phyloP scores from a whole-genome alignment of 2,113 vertebrate species.

The Rhynchopsitta pachyrhyncha region DNA sequence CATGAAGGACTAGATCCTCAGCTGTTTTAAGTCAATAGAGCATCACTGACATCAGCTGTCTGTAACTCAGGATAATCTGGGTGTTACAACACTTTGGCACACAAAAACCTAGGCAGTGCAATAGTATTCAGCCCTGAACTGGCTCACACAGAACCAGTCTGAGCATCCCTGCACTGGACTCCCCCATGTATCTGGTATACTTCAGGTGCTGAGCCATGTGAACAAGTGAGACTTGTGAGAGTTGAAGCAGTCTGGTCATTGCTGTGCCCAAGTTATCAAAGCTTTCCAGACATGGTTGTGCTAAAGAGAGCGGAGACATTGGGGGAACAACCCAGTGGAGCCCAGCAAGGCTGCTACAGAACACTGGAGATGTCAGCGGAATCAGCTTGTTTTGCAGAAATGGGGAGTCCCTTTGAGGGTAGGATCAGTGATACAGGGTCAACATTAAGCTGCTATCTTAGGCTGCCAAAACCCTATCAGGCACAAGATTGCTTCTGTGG shows the following conservation, averaged over 20 bases:
- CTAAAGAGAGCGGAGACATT: not conserved
- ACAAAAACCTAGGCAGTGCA: not conserved
- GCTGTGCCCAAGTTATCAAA: not conserved
- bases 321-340: not conserved
- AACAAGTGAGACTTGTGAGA: not conserved
- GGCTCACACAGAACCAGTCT: not conserved
- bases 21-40: constrained; percentile 6
- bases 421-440: not conserved
- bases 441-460: not conserved
- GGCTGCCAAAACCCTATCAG: not conserved
- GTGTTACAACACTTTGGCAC: not conserved
- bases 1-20: not conserved
- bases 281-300: not conserved
- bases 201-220: not conserved
- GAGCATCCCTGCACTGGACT: not conserved
- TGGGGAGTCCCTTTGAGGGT: not conserved
- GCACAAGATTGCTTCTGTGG: not conserved
- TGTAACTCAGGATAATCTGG: not conserved
- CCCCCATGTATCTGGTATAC: not conserved
- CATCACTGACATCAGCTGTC: not conserved
- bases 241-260: not conserved
- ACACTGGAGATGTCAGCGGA: not conserved
- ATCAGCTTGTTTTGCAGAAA: not conserved
- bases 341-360: not conserved
- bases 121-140: not conserved